phyloP scores from a whole-genome alignment of 2,113 vertebrate genomes.

The Hepsetus odoe region DNA sequence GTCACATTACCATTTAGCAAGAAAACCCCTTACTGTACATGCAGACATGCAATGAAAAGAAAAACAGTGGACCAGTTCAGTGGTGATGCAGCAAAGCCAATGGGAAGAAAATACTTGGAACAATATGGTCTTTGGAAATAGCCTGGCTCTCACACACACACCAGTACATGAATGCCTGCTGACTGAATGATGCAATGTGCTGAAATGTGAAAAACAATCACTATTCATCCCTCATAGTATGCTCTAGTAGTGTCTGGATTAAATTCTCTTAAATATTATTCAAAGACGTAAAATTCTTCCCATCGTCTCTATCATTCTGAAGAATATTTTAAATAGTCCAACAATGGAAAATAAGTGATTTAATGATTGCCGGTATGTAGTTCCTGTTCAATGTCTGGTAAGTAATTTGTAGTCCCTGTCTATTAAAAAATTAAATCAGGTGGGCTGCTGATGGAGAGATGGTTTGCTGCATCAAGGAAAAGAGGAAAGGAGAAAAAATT shows the following conservation, averaged over 20 bases:
- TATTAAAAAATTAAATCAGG: too few relatives aligned
- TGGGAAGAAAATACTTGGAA: background rate
- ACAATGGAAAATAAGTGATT: too few relatives aligned
- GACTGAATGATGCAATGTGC: conserved; percentile 53
- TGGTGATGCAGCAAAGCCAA: background rate
- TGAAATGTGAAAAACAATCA: conserved; percentile 44
- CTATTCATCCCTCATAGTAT: background rate
- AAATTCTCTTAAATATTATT: background rate
- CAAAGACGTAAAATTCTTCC: background rate
- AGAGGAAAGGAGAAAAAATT: too few relatives aligned
- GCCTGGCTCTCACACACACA: background rate
- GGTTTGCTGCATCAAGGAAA: too few relatives aligned
- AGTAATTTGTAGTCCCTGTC: too few relatives aligned
- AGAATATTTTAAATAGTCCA: too few relatives aligned
- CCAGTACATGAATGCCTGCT: conserved; percentile 12
- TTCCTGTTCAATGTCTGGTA: too few relatives aligned
- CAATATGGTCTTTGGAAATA: conserved; percentile 2
- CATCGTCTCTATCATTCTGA: too few relatives aligned
- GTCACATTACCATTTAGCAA: background rate
- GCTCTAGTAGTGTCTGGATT: background rate
- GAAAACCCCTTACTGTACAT: background rate
- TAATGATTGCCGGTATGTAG: too few relatives aligned
- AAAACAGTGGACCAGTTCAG: too few relatives aligned
- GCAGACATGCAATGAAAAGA: background rate
- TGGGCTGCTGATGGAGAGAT: too few relatives aligned